Evolutionary conservation across 2,888 invertebrate genomes (phyloP), one percentile per base, ranked within the genome.

Genomic region (Malacosoma neustria): DNA sequence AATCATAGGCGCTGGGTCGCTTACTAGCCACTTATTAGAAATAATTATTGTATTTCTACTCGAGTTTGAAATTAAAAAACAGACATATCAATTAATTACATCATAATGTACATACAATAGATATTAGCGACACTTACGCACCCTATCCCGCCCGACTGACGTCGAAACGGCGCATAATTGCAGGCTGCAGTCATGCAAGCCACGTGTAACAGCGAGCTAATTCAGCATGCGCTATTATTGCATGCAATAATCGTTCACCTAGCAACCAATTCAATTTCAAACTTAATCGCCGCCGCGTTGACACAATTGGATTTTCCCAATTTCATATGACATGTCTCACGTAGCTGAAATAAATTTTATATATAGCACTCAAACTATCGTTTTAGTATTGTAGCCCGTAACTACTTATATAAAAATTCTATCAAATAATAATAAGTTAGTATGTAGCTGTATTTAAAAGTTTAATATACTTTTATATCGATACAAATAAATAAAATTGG

Each of bases 281-380:
- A 61, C 59, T 63, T 65, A 49, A 36, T 46, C 43, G 58, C 22
- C 62, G 49, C 59, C 48, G 49, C 51, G 60, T 64, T 62, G 64
- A 63, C 61, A 62, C 68, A 66, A 72, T 72, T 72, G 72, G 71
- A 61, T 70, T 74, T 72, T 59, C 70, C 73, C 69, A 68, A 70
- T 71, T 69, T 54, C 58, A 60, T 65, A 61, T 61, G 61, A 63
- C 61, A 68, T 63, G 51, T 54, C 55, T 48, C 57, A 58, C 62
- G 59, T 58, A 57, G 55, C 52, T 56, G 58, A 62, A 61, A 64
- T 65, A 67, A 60, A 69, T 64, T 66, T 41, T 37, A n/a, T n/a
- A n/a, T n/a, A n/a, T n/a, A n/a, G n/a, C n/a, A n/a, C n/a, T n/a
- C n/a, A n/a, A n/a, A n/a, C n/a, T n/a, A n/a, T n/a, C n/a, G n/a